Percentiles rank a stretch among this genome's conserved stretches.
phyloP scores from a whole-genome alignment of 2,797 vertebrate species.

The Myripristis murdjan region DNA sequence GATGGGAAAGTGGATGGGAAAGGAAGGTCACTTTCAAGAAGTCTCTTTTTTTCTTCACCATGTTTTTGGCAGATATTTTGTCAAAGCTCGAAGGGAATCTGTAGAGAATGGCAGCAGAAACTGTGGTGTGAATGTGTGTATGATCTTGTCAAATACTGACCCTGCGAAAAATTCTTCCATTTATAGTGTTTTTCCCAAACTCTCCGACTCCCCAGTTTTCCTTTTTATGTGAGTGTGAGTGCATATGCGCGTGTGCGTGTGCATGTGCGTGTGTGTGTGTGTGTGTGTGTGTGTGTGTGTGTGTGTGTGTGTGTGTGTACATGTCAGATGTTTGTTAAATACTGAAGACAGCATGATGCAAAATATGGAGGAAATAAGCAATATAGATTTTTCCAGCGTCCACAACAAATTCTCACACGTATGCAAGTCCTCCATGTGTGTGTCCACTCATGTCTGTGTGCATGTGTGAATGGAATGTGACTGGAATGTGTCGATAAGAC shows the following conservation, averaged over 20 bases:
- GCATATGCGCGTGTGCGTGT: neutral
- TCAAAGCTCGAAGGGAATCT: neutral
- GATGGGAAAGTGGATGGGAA: too few species aligned
- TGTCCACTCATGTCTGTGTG: too few species aligned
- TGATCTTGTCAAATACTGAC: slow-evolving; percentile 3
- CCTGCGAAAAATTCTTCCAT: slow-evolving; percentile 17
- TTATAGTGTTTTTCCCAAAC: slow-evolving; percentile 1
- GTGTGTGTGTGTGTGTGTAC: too few species aligned
- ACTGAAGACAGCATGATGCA: too few species aligned
- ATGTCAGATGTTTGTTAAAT: too few species aligned
- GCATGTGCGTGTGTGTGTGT: neutral
- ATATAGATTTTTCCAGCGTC: neutral
- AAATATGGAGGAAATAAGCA: too few species aligned
- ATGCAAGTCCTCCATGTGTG: neutral
- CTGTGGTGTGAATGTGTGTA: neutral
- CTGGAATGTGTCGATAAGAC: slow-evolving; percentile 29
- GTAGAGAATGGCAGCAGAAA: neutral
- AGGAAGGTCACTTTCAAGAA: neutral
- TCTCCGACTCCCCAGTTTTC: neutral
- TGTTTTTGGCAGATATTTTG: neutral
- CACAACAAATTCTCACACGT: too few species aligned
- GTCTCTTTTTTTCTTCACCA: neutral
- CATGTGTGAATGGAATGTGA: slow-evolving; percentile 4
- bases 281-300: too few species aligned
- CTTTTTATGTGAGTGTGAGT: neutral